A percentile compares a stretch with the other conserved stretches of the same genome.
Evolutionary conservation across 2,797 vertebrate genomes (phyloP).

Genomic region (Gymnothorax reevesii): DNA sequence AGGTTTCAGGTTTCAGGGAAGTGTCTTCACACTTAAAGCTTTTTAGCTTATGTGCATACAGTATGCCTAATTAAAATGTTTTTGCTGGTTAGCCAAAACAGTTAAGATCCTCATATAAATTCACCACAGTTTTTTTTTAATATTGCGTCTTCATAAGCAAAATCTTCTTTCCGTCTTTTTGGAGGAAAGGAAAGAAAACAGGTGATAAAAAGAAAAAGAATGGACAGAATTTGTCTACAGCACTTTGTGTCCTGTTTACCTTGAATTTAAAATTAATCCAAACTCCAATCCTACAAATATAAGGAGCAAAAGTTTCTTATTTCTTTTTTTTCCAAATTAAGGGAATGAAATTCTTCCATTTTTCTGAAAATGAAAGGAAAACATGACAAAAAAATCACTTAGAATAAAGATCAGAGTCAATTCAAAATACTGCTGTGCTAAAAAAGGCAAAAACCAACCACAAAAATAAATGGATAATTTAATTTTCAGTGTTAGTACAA

Average conservation of each 20-base stretch:
- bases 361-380: not conserved
- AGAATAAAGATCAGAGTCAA: not conserved
- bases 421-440: not conserved
- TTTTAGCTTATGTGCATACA: no score
- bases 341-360: not conserved
- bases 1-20: no score
- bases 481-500: not conserved
- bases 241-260: conserved; percentile 25
- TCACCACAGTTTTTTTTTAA: not conserved
- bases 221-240: conserved; percentile 35
- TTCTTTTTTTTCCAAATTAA: not conserved
- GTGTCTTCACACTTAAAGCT: no score
- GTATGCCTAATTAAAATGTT: not conserved
- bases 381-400: not conserved
- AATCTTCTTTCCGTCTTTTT: conserved; percentile 22
- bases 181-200: conserved; percentile 33
- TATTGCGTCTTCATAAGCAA: conserved; percentile 44
- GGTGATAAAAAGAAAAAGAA: conserved; percentile 35
- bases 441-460: not conserved
- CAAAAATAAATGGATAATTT: not conserved
- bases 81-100: not conserved
- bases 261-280: not conserved
- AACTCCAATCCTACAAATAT: not conserved
- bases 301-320: not conserved
- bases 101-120: not conserved